These are phyloP conservation scores for Terrapene triunguis DNA, from an alignment of 2,113 vertebrate genomes.

Conservation along the genomic window DNA sequence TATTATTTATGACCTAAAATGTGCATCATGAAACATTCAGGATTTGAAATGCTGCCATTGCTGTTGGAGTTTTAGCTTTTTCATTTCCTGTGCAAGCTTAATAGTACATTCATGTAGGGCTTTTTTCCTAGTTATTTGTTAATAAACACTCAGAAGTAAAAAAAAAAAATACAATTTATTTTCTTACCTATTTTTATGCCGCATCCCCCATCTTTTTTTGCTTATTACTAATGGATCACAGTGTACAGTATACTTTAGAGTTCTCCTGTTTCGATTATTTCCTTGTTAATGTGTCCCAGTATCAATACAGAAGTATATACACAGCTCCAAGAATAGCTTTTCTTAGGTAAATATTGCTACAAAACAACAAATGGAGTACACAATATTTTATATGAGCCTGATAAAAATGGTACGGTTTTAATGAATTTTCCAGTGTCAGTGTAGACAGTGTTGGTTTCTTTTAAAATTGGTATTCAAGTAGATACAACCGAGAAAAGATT, in stretches of 20 bases:
- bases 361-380: neutral
- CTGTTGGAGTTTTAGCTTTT: slow-evolving; percentile 19
- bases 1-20: slow-evolving; percentile 34
- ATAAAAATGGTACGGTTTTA: neutral
- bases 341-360: neutral
- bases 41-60: slow-evolving; percentile 10
- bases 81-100: slow-evolving; percentile 26
- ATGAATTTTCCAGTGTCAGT: neutral
- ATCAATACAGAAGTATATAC: neutral
- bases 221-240: neutral
- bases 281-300: neutral
- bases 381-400: neutral
- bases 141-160: slow-evolving; percentile 47
- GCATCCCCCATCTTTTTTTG: neutral
- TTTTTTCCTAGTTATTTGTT: slow-evolving; percentile 34
- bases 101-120: neutral
- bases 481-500: neutral
- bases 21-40: slow-evolving; percentile 47
- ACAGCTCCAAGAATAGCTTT: slow-evolving; percentile 14
- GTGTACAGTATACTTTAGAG: neutral
- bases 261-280: neutral
- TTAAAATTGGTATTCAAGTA: neutral
- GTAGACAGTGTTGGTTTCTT: neutral
- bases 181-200: neutral
- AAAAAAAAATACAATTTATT: slow-evolving; percentile 48